These are phyloP conservation scores for Pheosia tremula DNA, from an alignment of 2,888 invertebrate genomes.

Conservation along the genomic window DNA sequence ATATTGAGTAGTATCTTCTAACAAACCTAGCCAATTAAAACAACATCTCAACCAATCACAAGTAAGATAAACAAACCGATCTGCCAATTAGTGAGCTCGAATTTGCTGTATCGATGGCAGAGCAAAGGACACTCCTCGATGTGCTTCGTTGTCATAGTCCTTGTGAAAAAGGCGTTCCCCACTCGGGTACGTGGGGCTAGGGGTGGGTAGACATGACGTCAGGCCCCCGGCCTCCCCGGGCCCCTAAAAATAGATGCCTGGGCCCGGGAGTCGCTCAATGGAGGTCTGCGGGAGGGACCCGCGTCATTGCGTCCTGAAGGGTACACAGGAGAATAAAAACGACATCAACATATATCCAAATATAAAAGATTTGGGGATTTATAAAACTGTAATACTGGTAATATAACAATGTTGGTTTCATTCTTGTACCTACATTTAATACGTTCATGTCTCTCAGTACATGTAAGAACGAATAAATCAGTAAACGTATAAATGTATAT, in stretches of 20 bases:
- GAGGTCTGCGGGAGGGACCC: constrained; percentile 45
- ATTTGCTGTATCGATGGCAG: constrained; percentile 52
- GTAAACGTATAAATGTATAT: not conserved
- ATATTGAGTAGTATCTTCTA: not conserved
- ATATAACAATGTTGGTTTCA: not conserved
- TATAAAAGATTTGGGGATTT: not conserved
- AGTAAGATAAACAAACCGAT: constrained; percentile 25
- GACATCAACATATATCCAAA: not conserved
- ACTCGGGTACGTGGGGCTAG: constrained; percentile 36
- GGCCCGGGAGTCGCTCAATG: constrained; percentile 79
- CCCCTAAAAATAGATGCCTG: constrained; percentile 77
- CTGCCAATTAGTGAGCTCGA: constrained; percentile 43
- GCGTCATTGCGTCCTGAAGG: constrained; percentile 22
- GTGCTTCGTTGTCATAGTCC: constrained; percentile 53
- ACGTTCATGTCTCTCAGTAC: too few species aligned
- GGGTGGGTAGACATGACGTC: constrained; percentile 53
- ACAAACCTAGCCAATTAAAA: constrained; percentile 10
- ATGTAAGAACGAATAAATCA: not conserved
- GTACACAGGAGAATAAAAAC: constrained; percentile 23
- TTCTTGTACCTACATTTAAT: not conserved
- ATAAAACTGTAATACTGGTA: not conserved
- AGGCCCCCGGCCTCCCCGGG: constrained; percentile 49
- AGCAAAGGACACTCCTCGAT: constrained; percentile 43
- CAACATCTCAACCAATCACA: constrained; percentile 12
- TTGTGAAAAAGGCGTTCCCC: constrained; percentile 54